These are phyloP conservation scores for Drosophila gunungcola DNA, from an alignment of 1,140 invertebrate species.

Conservation along the genomic window DNA sequence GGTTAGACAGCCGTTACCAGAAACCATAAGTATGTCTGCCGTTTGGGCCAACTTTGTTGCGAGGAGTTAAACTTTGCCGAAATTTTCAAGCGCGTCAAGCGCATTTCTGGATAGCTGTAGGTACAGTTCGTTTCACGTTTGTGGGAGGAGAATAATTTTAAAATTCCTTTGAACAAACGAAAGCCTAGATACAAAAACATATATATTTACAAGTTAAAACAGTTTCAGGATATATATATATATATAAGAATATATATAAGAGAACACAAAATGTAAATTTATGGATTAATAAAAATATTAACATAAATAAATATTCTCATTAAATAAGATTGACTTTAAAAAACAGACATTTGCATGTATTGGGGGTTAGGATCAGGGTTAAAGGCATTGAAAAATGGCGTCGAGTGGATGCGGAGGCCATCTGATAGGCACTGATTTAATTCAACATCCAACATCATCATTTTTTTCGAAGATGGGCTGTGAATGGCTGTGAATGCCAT, in stretches of 20 bases:
- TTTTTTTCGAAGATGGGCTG: too few relatives aligned
- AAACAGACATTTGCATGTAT: constrained; percentile 15
- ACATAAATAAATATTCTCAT: too few relatives aligned
- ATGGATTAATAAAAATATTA: too few relatives aligned
- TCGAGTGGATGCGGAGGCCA: constrained; percentile 35
- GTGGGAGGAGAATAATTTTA: too few relatives aligned
- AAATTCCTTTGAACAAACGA: too few relatives aligned
- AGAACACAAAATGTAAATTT: too few relatives aligned
- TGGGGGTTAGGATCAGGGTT: constrained; percentile 22
- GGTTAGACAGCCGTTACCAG: constrained; percentile 1
- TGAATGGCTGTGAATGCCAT: too few relatives aligned
- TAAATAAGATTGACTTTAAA: too few relatives aligned
- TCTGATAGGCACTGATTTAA: constrained; percentile 25
- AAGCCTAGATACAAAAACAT: too few relatives aligned
- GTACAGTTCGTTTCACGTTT: neutral
- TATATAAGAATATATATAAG: too few relatives aligned
- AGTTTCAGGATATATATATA: too few relatives aligned
- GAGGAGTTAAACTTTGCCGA: constrained; percentile 4
- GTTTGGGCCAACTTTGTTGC: constrained; percentile 9
- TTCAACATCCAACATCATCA: constrained; percentile 16
- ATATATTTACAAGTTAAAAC: too few relatives aligned
- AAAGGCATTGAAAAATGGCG: constrained; percentile 31
- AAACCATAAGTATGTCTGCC: constrained; percentile 1
- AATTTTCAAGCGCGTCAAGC: neutral
- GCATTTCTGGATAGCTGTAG: neutral